Base-by-base conservation (phyloP, 2,797 vertebrate genomes). In the Falco rusticolus region DNA sequence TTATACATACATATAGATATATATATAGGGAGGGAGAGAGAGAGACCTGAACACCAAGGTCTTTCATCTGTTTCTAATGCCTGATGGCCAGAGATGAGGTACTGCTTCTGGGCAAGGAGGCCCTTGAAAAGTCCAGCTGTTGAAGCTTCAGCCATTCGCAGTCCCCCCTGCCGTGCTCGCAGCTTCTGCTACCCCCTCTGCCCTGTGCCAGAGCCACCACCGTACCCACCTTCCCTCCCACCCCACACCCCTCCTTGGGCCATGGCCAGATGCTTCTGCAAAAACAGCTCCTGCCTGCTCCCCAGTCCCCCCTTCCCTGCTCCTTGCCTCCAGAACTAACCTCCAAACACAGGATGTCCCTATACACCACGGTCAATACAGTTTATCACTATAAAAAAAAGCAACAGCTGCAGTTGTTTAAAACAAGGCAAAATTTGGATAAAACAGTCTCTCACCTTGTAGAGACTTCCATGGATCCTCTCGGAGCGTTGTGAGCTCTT, bases 401-500 rank as follows among this genome's bases (percentile, higher is more conserved):
- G 5, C 17, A 51, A 37, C 3, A 75, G 39, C 12, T 22, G 15
- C 21, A 61, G 29, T 45, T 79, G 13, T 76, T 83, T 39, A 59
- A 83, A 92, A 94, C 18, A 2, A 60, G 11, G 25, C 3, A 7
- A 70, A 56, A 92, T 54, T 41, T 65, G 33, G 33, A 43, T 51
- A 29, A 84, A 63, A 64, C 16, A 12, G 8, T 41, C 15, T 90
- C 48, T 87, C 76, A 56, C 75, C 76, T 77, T 50, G 10, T 47
- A n/a, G 29, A 51, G 16, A 39, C 7, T 64, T 8, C 13, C 1
- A 1, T 29, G 56, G 48, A 77, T 87, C 75, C 29, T 72, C 59
- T 43, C 0, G 1, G 43, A 47, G 22, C 0, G 0, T 19, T 75
- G 33, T n/a, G 28, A 84, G 16, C 21, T 77, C 50, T 56, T 60